Evolutionary conservation across 2,797 vertebrate species (phyloP), one percentile per base, ranked within the genome.

Genomic region (Xenentodon cancila): DNA sequence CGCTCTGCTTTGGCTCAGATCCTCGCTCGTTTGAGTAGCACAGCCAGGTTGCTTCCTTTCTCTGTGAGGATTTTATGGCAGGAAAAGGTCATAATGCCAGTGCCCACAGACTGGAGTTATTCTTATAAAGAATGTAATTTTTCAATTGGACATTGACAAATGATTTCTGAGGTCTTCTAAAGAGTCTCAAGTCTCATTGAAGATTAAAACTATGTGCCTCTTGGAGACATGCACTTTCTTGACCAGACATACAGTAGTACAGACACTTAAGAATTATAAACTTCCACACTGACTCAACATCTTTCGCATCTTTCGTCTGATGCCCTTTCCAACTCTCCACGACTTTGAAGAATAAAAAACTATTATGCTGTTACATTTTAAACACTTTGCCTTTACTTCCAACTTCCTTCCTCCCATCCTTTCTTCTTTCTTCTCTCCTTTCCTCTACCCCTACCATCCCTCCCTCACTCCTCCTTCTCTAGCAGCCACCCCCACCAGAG

Each of bases 351-450:
- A 25, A 62, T 66, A 40, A 63, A 56, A 63, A 77, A 52, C 68
- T 64, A 62, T 48, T 87, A 75, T 91, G 64, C 75, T 85, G 79
- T 84, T 84, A 78, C 82, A 81, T 84, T 91, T 91, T 77, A 89
- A 89, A 89, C 81, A 81, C 85, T 91, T 85, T 91, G 89, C 89
- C 86, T 91, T 91, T 92, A 89, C 91, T 90, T 92, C 90, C 90
- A 89, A 92, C 91, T 92, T 89, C 90, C 90, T 90, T 86, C 86
- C 86, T 89, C 78, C 80, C 77, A 81, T 82, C 85, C 75, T 85
- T 21, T 48, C 69, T 88, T 85, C 88, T 81, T 82, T 88, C 83
- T 88, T 84, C 87, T 89, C 79, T 88, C 84, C 84, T 88, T 68
- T 88, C 85, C 87, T 85, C 81, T 69, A 79, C 78, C 87, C 88